Conservation (phyloP, 2,797 vertebrate species). For the Darevskia nairensis region DNA sequence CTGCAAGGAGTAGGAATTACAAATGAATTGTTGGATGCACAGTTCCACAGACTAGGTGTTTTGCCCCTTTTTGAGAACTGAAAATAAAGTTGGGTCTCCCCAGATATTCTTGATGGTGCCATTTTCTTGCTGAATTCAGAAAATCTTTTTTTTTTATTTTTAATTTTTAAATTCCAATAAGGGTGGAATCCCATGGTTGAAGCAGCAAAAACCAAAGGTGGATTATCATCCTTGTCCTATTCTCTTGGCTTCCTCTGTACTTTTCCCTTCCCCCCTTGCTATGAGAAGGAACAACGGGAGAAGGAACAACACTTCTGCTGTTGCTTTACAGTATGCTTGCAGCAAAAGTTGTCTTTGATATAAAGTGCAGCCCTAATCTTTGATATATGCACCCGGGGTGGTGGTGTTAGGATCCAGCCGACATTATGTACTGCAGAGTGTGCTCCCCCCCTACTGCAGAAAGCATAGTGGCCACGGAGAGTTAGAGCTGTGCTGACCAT, state of each 20-base stretch:
- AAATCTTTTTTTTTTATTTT: neutral
- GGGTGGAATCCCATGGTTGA: neutral
- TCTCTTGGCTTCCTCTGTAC: too few species aligned
- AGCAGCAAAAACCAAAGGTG: neutral
- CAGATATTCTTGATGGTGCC: neutral
- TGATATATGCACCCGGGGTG: too few species aligned
- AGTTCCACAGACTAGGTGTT: conserved; percentile 11
- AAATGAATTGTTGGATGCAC: neutral
- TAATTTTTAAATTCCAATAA: neutral
- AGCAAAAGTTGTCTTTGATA: neutral
- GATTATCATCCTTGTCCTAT: too few species aligned
- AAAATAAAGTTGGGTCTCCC: neutral
- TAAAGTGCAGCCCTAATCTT: too few species aligned
- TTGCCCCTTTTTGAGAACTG: neutral
- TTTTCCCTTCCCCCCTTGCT: too few species aligned
- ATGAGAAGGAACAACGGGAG: neutral
- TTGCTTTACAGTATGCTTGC: neutral
- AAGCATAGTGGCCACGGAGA: too few species aligned
- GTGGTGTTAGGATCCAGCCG: too few species aligned
- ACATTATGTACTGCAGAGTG: too few species aligned
- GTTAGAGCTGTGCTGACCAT: too few species aligned
- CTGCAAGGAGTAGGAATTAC: conserved; percentile 38
- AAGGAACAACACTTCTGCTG: neutral
- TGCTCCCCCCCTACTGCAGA: too few species aligned
- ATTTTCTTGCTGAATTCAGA: neutral